Base-by-base conservation (phyloP, 2,797 vertebrate species). In the Aphelocoma californica region DNA sequence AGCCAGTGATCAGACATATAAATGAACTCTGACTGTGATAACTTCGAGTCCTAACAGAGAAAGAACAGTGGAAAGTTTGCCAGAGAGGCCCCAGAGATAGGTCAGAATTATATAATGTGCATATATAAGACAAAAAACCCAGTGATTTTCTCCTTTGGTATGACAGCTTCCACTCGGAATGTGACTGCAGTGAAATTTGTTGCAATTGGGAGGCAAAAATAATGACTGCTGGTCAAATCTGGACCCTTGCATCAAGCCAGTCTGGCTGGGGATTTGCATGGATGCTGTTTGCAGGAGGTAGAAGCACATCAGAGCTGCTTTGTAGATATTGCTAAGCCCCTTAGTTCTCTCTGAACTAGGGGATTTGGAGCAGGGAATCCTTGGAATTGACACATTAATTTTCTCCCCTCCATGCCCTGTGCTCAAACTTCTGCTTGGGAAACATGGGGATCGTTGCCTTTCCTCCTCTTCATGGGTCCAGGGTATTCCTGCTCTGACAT, bases 21-120 rank as follows among this genome's bases (percentile, higher is more conserved):
- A 97, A 96, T 94, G 86, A 96, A 96, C 82, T 92, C 84, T 79
- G 85, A 97, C 97, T 97, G 95, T 81, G 57, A 93, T 92, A 93
- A 96, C 95, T 96, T 97, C 2, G 38, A 95, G 71, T 61, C 78
- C 71, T 96, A 81, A 90, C 81, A 66, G 21, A 81, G 89, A 85
- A 24, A 88, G 86, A 87, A 64, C 9, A 10, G 71, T 81, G 85
- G 95, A 96, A 97, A 77, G 47, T 94, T 95, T 93, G 65, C 91
- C 73, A 86, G 81, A 82, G 71, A 93, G 93, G 56, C 88, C 92
- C 64, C 90, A 67, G 81, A 97, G 92, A 94, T 17, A 92, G 96
- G 60, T 47, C 71, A 82, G 74, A 90, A 65, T 86, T 96, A 61
- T 83, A 38, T 84, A 84, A 95, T 2, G 9, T 82, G 54, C 38